Evolutionary conservation across 1,140 invertebrate species (phyloP), one percentile per base, ranked within the genome.

Genomic region (Microplitis mediator): DNA sequence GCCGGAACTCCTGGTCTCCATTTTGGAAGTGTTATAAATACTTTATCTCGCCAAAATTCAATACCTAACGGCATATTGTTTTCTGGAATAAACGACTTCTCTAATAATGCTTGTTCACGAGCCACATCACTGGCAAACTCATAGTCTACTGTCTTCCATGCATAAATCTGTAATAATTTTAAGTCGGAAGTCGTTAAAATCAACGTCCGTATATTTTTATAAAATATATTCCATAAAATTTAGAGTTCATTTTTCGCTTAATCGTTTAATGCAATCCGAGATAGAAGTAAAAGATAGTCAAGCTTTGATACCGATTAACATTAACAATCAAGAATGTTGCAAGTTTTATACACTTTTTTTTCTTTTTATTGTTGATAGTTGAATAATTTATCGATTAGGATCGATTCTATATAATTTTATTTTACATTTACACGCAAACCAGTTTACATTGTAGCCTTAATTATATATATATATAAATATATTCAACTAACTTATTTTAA

Each of bases 1-100:
- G 90, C 92, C 74, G 90, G 96, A 69, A 92, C 90, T 66, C 91
- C 95, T 80, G 80, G 90, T 84, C 91, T 97, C 97, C 90, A 98
- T 80, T 91, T 96, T 78, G 90, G 93, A 60, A 93, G 82, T 11
- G 92, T 91, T 1, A 94, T 85, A 75, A 92, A 94, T 3, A 94
- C 81, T 50, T 90, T 89, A 34, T 92, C 88, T 3, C 87, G 85
- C 86, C 89, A 90, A 3, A 92, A 84, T 74, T 94, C 93, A 3
- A 95, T 78, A 1, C 93, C 93, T 36, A 95, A 81, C 0, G 93
- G 93, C 16, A 95, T 79, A 78, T 91, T 92, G 79, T 94, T 94
- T 73, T 90, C 89, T 0, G 91, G 90, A 8, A 93, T 87, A 75
- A 90, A 95, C 31, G 90, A 88, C 0, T 87, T 87, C 69, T 85